Evolutionary conservation across 2,888 invertebrate genomes (phyloP).

Genomic region (Crossocerus cetratus): DNA sequence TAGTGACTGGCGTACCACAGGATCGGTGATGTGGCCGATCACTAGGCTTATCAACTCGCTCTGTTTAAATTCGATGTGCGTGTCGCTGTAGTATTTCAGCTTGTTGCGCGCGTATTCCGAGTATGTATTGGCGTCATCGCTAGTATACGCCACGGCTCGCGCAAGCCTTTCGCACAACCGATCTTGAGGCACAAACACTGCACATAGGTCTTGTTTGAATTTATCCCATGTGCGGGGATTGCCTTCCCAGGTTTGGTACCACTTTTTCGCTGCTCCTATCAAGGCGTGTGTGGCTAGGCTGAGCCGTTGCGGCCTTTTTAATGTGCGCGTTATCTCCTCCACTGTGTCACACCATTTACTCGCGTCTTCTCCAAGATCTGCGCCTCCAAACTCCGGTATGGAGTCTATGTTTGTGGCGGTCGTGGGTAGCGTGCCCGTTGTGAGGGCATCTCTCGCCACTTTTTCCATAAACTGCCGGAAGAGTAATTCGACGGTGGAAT

Average conservation of each 20-base stretch:
- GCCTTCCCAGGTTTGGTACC: background rate
- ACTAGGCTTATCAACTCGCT: constrained; percentile 4
- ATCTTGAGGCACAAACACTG: background rate
- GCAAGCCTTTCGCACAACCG: constrained; percentile 4
- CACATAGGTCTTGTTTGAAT: constrained; percentile 1
- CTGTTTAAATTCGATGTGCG: background rate
- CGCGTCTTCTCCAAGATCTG: constrained; percentile 3
- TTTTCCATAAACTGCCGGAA: constrained; percentile 4
- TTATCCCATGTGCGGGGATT: constrained; percentile 8
- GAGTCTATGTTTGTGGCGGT: background rate
- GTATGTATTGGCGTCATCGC: background rate
- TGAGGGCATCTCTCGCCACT: background rate
- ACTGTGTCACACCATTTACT: constrained; percentile 10
- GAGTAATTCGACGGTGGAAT: background rate
- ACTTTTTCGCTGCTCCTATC: constrained; percentile 1
- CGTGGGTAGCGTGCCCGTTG: background rate
- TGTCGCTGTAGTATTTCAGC: constrained; percentile 1
- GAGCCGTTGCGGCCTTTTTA: background rate
- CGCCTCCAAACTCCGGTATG: constrained; percentile 3
- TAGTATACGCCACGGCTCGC: constrained; percentile 4
- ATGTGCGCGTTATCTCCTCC: background rate
- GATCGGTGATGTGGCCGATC: constrained; percentile 1
- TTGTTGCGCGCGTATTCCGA: constrained; percentile 9
- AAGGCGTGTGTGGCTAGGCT: constrained; percentile 4
- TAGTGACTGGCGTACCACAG: background rate